Conservation (phyloP, 2,113 vertebrate species). For the Pelmatolapia mariae region DNA sequence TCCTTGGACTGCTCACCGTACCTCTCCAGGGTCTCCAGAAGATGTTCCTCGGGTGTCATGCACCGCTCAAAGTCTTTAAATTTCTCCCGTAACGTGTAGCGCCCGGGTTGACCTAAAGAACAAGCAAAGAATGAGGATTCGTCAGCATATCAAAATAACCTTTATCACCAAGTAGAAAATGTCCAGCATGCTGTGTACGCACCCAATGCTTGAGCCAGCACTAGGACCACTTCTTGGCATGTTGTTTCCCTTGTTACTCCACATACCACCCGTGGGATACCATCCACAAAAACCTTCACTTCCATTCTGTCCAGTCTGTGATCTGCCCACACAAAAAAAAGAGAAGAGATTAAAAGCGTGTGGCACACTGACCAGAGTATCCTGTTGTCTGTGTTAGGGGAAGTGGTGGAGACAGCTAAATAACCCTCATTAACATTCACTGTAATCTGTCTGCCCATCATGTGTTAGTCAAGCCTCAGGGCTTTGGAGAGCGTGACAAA, state of each 20-base stretch:
- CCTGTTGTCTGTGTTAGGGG: background rate
- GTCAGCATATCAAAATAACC: background rate
- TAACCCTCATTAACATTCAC: background rate
- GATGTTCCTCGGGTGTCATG: conserved; percentile 61
- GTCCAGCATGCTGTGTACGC: background rate
- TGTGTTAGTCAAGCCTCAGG: background rate
- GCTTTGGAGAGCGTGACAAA: background rate
- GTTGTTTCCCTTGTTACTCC: conserved; percentile 73
- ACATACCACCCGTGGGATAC: conserved; percentile 72
- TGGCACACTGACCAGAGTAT: background rate
- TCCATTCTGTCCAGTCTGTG: conserved; percentile 62
- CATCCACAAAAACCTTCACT: conserved; percentile 73
- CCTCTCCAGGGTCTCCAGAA: conserved; percentile 68
- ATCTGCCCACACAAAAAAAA: background rate
- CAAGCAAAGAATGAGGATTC: background rate
- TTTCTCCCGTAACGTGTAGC: conserved; percentile 72
- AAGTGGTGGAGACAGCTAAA: conserved; percentile 12
- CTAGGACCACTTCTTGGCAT: conserved; percentile 76
- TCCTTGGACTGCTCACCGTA: conserved; percentile 73
- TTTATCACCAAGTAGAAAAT: background rate
- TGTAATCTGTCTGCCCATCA: conserved; percentile 2
- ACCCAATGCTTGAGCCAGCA: conserved; percentile 73
- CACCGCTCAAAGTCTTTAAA: conserved; percentile 74
- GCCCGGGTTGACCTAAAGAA: conserved; percentile 68
- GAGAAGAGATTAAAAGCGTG: background rate